A percentile compares a stretch with the other conserved stretches of the same genome.
Evolutionary conservation across 2,113 vertebrate genomes (phyloP).

Genomic region (Castor canadensis): DNA sequence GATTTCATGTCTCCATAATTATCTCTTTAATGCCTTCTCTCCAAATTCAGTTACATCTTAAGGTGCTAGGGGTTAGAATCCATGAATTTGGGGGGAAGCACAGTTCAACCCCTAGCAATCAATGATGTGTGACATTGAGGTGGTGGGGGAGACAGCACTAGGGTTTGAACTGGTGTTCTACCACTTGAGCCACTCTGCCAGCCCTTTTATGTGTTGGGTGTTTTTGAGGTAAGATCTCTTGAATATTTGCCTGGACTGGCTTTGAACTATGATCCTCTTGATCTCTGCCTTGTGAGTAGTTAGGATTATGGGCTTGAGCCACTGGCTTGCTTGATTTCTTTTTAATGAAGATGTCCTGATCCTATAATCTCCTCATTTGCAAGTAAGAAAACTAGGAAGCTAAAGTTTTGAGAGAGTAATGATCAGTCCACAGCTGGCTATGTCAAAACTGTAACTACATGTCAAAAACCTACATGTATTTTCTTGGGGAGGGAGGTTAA

Average conservation of each 20-base stretch:
- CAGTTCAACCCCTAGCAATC: not conserved
- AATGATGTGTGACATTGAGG: too few relatives aligned
- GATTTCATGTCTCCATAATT: not conserved
- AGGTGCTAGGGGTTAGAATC: not conserved
- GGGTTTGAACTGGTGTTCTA: too few relatives aligned
- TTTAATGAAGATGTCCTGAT: not conserved
- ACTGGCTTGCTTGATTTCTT: not conserved
- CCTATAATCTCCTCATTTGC: not conserved
- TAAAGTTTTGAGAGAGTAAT: not conserved
- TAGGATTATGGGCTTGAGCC: too few relatives aligned
- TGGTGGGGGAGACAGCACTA: too few relatives aligned
- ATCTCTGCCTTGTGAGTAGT: too few relatives aligned
- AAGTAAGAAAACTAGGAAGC: not conserved
- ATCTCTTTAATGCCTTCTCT: not conserved
- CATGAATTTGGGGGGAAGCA: not conserved
- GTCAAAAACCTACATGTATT: not conserved
- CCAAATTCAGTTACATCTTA: not conserved
- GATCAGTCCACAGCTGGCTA: not conserved
- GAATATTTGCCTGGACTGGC: too few relatives aligned
- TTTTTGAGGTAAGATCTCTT: too few relatives aligned
- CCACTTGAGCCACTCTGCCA: too few relatives aligned
- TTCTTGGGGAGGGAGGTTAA: too few relatives aligned
- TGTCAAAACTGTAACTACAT: too few relatives aligned
- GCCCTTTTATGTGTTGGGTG: too few relatives aligned
- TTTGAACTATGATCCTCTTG: too few relatives aligned